Evolutionary conservation across 2,888 invertebrate species (phyloP).

Genomic region (Rhaphigaster nebulosa): DNA sequence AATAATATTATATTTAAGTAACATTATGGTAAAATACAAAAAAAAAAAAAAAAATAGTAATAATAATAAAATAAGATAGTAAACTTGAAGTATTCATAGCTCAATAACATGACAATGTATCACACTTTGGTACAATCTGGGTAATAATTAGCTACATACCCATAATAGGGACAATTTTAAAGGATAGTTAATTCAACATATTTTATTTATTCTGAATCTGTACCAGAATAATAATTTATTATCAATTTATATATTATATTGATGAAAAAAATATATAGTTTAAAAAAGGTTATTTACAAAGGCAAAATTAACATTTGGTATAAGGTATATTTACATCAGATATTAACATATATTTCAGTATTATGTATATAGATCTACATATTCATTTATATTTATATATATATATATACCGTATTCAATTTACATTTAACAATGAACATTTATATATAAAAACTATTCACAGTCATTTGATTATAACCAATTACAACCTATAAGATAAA

Average conservation of each 20-base stretch:
- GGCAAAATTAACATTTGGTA: constrained; percentile 44
- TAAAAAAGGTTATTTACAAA: constrained; percentile 5
- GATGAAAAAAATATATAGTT: neutral
- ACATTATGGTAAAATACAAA: neutral
- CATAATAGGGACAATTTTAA: neutral
- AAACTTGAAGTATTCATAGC: neutral
- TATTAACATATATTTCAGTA: constrained; percentile 57
- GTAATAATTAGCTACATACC: neutral
- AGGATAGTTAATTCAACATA: neutral
- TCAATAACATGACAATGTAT: neutral
- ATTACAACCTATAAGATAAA: constrained; percentile 52
- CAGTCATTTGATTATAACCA: constrained; percentile 63
- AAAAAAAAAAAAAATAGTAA: neutral
- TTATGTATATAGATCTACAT: constrained; percentile 57
- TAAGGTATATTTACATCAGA: constrained; percentile 63
- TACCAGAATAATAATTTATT: neutral
- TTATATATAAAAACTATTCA: constrained; percentile 64
- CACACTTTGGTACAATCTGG: neutral
- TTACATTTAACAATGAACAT: constrained; percentile 63
- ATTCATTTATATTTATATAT: constrained; percentile 59
- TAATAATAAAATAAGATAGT: neutral
- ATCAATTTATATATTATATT: neutral
- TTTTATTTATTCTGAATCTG: neutral
- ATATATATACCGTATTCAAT: constrained; percentile 56
- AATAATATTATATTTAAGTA: neutral